Evolutionary conservation across 1,140 invertebrate genomes (phyloP).

Genomic region (Nephila pilipes): DNA sequence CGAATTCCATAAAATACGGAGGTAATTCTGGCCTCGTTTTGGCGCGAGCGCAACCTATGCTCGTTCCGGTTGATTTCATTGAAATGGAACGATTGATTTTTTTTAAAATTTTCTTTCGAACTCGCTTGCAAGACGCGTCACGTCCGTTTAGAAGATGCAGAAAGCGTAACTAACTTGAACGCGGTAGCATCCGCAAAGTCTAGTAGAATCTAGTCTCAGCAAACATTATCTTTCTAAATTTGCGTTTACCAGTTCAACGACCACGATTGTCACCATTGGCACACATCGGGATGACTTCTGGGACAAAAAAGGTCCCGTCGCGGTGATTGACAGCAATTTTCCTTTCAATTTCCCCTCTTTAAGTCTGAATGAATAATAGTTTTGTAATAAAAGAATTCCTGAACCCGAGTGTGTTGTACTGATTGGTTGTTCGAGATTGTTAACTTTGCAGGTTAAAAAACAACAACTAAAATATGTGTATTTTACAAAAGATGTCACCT

Average conservation of each 20-base stretch:
- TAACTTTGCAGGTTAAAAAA: too few relatives aligned
- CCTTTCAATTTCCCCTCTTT: not conserved
- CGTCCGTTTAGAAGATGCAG: not conserved
- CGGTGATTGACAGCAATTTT: not conserved
- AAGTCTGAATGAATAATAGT: not conserved
- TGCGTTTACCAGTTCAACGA: conserved; percentile 5
- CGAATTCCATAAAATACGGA: not conserved
- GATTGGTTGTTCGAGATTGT: too few relatives aligned
- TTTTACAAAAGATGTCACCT: too few relatives aligned
- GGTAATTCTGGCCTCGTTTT: not conserved
- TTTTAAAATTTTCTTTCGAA: not conserved
- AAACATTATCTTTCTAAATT: not conserved
- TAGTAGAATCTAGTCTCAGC: not conserved
- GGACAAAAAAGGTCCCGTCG: not conserved
- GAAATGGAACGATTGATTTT: not conserved
- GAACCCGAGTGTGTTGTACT: not conserved
- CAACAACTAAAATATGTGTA: too few relatives aligned
- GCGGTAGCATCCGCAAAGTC: not conserved
- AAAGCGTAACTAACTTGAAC: not conserved
- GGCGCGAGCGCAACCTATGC: not conserved
- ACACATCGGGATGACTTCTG: not conserved
- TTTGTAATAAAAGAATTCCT: not conserved
- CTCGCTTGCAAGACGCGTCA: not conserved
- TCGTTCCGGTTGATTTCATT: not conserved
- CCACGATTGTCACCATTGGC: not conserved